Evolutionary conservation across 1,140 invertebrate species (phyloP).

Genomic region (Drosophila kanapiae): DNA sequence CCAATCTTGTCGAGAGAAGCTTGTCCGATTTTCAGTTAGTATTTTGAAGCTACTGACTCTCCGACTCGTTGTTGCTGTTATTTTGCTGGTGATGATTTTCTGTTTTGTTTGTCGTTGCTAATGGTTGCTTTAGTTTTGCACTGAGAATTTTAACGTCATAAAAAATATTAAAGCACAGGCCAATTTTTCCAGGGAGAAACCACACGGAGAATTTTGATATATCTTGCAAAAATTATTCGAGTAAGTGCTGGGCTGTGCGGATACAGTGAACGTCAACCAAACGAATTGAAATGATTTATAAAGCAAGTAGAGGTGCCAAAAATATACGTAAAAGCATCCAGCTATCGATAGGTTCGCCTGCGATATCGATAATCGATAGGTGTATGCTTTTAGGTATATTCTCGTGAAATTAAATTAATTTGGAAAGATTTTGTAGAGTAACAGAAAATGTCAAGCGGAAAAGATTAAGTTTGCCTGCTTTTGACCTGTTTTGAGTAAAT

Average conservation of each 20-base stretch:
- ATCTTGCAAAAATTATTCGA: conserved; percentile 75
- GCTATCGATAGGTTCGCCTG: conserved; percentile 15
- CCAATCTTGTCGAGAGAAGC: conserved; percentile 31
- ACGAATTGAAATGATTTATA: conserved; percentile 76
- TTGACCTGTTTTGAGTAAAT: not conserved
- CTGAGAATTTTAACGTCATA: conserved; percentile 75
- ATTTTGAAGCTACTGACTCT: conserved; percentile 24
- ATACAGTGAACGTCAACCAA: conserved; percentile 73
- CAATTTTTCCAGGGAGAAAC: conserved; percentile 70
- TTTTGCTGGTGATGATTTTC: conserved; percentile 6
- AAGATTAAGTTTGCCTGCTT: not conserved
- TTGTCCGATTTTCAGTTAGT: conserved; percentile 9
- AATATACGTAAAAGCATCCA: conserved; percentile 33
- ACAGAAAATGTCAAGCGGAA: not conserved
- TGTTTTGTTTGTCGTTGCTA: conserved; percentile 19
- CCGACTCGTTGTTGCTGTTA: conserved; percentile 22
- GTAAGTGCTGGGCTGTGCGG: conserved; percentile 56
- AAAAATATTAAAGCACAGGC: conserved; percentile 56
- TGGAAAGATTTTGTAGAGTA: not conserved
- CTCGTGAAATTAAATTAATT: not conserved
- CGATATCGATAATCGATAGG: conserved; percentile 7
- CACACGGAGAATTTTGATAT: conserved; percentile 74
- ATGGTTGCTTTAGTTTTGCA: conserved; percentile 42
- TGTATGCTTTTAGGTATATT: conserved; percentile 7
- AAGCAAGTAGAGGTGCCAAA: conserved; percentile 51